These are phyloP conservation scores for Brachypalpus laphriformis DNA, from an alignment of 2,888 invertebrate species.

Conservation along the genomic window DNA sequence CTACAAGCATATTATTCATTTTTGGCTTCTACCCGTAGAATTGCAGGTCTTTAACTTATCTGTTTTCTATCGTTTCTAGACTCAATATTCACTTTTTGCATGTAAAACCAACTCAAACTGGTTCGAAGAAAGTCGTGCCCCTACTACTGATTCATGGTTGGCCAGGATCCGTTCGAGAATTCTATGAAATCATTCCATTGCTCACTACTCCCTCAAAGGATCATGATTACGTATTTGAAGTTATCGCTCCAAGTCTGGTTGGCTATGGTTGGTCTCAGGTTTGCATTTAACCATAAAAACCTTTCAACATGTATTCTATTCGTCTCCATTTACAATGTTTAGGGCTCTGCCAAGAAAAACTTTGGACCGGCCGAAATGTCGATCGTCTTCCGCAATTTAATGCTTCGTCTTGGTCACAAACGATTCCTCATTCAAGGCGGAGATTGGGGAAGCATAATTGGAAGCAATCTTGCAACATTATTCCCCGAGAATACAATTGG, in stretches of 20 bases:
- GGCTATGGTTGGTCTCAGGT: conserved; percentile 89
- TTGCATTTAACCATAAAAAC: conserved; percentile 45
- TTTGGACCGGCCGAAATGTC: conserved; percentile 83
- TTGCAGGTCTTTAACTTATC: background rate
- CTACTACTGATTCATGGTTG: conserved; percentile 91
- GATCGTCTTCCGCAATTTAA: conserved; percentile 86
- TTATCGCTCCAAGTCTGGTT: conserved; percentile 87
- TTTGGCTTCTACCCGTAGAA: too few relatives aligned
- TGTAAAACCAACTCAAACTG: conserved; percentile 83
- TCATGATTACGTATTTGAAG: conserved; percentile 87
- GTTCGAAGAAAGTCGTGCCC: conserved; percentile 85
- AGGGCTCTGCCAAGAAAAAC: conserved; percentile 79
- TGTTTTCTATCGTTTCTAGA: conserved; percentile 71
- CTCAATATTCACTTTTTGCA: conserved; percentile 90
- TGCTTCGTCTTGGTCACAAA: conserved; percentile 86
- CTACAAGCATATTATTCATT: too few relatives aligned
- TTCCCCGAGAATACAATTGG: conserved; percentile 86
- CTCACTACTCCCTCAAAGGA: conserved; percentile 84
- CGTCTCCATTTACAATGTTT: too few relatives aligned
- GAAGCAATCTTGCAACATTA: conserved; percentile 85
- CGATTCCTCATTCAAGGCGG: conserved; percentile 90
- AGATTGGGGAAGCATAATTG: conserved; percentile 91
- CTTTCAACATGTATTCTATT: too few relatives aligned
- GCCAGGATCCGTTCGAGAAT: conserved; percentile 93
- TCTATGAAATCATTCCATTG: conserved; percentile 89